phyloP scores from a whole-genome alignment of 2,797 vertebrate genomes.

The Sebastes paucispinis region DNA sequence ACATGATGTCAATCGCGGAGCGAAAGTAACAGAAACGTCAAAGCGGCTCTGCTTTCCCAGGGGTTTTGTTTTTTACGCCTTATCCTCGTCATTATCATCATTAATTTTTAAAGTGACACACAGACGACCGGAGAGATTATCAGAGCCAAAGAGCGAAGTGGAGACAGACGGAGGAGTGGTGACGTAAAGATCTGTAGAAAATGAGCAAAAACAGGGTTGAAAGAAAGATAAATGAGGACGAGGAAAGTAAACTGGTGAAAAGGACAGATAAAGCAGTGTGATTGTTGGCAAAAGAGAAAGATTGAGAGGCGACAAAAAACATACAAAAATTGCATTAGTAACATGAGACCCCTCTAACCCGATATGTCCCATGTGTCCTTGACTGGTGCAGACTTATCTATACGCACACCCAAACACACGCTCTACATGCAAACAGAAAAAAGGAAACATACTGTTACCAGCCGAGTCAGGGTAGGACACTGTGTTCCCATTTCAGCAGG shows the following conservation, averaged over 20 bases:
- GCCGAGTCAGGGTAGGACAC: slow-evolving; percentile 36
- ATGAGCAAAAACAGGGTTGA: not conserved
- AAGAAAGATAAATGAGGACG: not conserved
- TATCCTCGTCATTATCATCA: not conserved
- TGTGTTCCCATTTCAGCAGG: slow-evolving; percentile 29
- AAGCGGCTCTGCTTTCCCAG: not conserved
- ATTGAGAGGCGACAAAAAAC: not conserved
- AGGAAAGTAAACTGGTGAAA: slow-evolving; percentile 3
- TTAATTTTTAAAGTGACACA: slow-evolving; percentile 6
- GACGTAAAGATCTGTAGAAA: not conserved
- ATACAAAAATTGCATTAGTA: not conserved
- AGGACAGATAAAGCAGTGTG: not conserved
- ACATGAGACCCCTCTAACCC: not conserved
- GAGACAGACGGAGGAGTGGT: not conserved
- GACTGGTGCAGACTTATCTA: slow-evolving; percentile 2
- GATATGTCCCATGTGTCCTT: slow-evolving; percentile 19
- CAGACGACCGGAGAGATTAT: not conserved
- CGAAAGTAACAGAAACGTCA: not conserved
- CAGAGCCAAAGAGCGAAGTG: not conserved
- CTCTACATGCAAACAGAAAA: slow-evolving; percentile 11
- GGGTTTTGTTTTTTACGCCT: slow-evolving; percentile 9
- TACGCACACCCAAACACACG: slow-evolving; percentile 21
- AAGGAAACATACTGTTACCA: slow-evolving; percentile 27
- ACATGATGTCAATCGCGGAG: not conserved
- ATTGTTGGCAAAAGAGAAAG: not conserved